These are phyloP conservation scores for Poecilia picta DNA, from an alignment of 2,797 vertebrate species.

Conservation along the genomic window DNA sequence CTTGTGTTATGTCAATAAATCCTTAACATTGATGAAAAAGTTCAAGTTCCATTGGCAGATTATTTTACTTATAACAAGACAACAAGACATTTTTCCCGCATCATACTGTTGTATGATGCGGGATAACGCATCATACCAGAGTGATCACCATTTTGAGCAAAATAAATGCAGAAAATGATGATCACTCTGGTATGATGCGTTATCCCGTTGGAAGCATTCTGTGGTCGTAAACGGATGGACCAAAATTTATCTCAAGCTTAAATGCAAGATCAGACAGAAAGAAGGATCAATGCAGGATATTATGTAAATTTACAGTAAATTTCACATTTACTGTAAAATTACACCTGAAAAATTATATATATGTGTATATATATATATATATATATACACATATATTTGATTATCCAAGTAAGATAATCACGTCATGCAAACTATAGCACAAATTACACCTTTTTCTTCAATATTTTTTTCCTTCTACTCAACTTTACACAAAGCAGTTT, in stretches of 20 bases:
- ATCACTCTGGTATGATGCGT: not conserved
- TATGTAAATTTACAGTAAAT: not conserved
- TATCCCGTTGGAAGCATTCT: not conserved
- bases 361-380: too few relatives aligned
- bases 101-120: too few relatives aligned
- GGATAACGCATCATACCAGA: too few relatives aligned
- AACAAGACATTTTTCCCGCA: too few relatives aligned
- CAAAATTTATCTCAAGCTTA: not conserved
- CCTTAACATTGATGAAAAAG: too few relatives aligned
- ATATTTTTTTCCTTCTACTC: not conserved
- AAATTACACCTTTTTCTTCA: not conserved
- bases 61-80: too few relatives aligned
- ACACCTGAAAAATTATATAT: not conserved
- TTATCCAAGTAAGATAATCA: not conserved
- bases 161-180: not conserved
- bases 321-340: not conserved
- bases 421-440: not conserved
- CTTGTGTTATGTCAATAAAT: too few relatives aligned
- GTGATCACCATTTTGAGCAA: not conserved
- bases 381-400: too few relatives aligned
- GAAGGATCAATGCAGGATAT: not conserved
- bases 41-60: too few relatives aligned
- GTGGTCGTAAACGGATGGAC: not conserved
- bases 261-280: not conserved
- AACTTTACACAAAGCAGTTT: not conserved